A percentile compares a stretch with the other conserved stretches of the same genome.
These are phyloP conservation scores for Mungos mungo DNA, from an alignment of 2,113 vertebrate species.

Conservation along the genomic window DNA sequence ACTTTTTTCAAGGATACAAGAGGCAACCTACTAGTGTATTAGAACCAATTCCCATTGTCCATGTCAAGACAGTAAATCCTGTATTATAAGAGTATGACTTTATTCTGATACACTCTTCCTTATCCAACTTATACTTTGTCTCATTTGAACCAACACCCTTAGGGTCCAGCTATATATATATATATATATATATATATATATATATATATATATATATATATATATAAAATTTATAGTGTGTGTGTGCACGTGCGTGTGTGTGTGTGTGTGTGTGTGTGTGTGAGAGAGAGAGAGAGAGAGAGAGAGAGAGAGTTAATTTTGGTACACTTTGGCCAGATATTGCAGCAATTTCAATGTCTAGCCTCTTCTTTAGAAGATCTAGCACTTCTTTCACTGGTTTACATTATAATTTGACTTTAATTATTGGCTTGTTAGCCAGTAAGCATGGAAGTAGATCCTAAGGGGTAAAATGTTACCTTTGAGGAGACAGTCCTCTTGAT, in stretches of 20 bases:
- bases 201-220: background rate
- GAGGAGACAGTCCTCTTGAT: background rate
- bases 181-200: background rate
- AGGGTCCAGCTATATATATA: background rate
- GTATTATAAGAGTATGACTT: background rate
- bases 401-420: background rate
- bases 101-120: background rate
- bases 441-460: background rate
- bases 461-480: background rate
- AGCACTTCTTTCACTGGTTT: background rate
- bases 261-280: too few species aligned
- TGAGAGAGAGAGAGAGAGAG: too few species aligned
- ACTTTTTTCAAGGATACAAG: background rate
- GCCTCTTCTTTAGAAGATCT: background rate
- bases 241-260: too few species aligned
- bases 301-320: background rate
- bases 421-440: background rate
- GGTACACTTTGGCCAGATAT: background rate
- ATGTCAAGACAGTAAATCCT: background rate
- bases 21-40: background rate
- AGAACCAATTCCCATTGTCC: background rate
- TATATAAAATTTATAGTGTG: background rate
- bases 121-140: background rate
- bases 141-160: background rate
- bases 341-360: background rate